Evolutionary conservation across 2,888 invertebrate genomes (phyloP).

Genomic region (Orthosia gothica): DNA sequence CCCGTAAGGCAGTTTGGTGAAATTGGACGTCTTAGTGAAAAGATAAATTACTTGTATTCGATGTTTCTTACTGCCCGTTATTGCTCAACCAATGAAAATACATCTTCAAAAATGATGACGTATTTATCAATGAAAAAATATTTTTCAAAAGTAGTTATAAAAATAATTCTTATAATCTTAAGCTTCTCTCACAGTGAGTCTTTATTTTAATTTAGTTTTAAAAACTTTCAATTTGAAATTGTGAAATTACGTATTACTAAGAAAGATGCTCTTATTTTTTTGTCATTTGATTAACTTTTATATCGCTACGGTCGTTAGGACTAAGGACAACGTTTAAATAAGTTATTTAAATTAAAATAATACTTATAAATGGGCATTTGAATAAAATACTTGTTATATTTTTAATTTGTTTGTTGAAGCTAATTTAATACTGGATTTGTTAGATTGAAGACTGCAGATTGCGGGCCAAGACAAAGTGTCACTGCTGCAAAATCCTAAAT

Average conservation of each 20-base stretch:
- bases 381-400: background rate
- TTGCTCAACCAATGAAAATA: conserved; percentile 16
- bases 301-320: conserved; percentile 8
- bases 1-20: background rate
- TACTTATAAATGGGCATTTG: too few relatives aligned
- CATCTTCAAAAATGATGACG: background rate
- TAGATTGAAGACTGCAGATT: background rate
- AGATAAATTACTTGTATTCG: background rate
- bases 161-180: conserved; percentile 41
- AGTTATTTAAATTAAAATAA: background rate
- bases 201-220: conserved; percentile 41
- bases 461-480: too few relatives aligned
- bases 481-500: too few relatives aligned
- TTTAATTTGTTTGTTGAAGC: background rate
- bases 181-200: conserved; percentile 60
- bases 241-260: conserved; percentile 37
- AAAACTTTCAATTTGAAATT: conserved; percentile 13
- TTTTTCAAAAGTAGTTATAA: conserved; percentile 44
- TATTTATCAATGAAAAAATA: conserved; percentile 34
- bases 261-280: conserved; percentile 3
- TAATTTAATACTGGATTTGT: background rate
- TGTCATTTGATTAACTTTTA: conserved; percentile 25
- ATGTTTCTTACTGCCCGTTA: background rate
- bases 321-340: background rate
- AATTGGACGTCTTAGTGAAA: background rate